These are phyloP conservation scores for Chaetodon trifasciatus DNA, from an alignment of 2,797 vertebrate genomes.

Conservation along the genomic window DNA sequence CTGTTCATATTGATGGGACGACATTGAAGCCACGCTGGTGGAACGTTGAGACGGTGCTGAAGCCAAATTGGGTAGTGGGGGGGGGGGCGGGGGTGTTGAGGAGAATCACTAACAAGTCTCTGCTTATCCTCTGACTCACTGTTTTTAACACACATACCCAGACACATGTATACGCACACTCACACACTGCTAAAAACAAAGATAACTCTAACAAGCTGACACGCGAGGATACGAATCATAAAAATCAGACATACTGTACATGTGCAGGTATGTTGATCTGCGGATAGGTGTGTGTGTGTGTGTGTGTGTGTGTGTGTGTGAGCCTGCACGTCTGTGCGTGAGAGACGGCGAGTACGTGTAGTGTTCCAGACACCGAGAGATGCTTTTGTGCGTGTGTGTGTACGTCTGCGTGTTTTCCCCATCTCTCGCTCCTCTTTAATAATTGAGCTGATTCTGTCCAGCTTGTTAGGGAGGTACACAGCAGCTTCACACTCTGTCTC, in stretches of 20 bases:
- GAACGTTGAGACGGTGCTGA: constrained; percentile 58
- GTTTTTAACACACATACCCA: constrained; percentile 71
- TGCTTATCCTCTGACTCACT: constrained; percentile 77
- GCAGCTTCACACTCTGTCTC: constrained; percentile 80
- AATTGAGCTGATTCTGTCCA: constrained; percentile 88
- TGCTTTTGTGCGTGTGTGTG: constrained; percentile 56
- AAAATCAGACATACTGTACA: constrained; percentile 41
- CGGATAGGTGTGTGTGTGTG: constrained; percentile 43
- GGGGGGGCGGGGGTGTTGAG: constrained; percentile 35
- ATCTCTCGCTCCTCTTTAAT: constrained; percentile 86
- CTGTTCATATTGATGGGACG: constrained; percentile 74
- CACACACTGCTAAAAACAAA: constrained; percentile 52
- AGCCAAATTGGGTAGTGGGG: constrained; percentile 62
- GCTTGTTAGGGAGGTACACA: constrained; percentile 87
- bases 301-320: constrained; percentile 15
- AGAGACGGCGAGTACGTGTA: constrained; percentile 35
- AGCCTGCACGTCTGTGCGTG: not conserved
- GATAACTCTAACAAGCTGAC: constrained; percentile 38
- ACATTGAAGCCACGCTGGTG: constrained; percentile 59
- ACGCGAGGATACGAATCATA: constrained; percentile 23
- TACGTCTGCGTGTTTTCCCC: constrained; percentile 74
- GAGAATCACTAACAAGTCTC: constrained; percentile 78
- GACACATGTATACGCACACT: constrained; percentile 54
- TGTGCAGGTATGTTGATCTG: constrained; percentile 59
- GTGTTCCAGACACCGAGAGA: constrained; percentile 64